phyloP scores from a whole-genome alignment of 2,797 vertebrate genomes.

The Alca torda region DNA sequence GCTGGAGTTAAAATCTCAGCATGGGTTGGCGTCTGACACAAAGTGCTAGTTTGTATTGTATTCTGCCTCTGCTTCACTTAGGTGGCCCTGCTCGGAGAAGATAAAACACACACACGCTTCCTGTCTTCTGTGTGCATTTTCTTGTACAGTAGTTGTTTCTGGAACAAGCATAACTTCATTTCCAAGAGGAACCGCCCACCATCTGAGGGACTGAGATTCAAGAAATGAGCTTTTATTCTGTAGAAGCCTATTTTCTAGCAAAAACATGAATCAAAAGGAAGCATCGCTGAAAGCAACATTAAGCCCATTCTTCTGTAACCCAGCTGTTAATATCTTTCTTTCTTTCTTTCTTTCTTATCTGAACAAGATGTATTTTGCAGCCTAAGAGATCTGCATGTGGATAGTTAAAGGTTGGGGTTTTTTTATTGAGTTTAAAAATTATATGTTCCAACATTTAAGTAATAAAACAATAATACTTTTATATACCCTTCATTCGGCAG shows the following conservation, averaged over 20 bases:
- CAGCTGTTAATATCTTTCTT: conserved; percentile 6
- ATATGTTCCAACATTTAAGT: neutral
- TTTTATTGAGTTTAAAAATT: neutral
- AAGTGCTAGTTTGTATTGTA: conserved; percentile 51
- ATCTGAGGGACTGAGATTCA: conserved; percentile 39
- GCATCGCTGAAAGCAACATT: conserved; percentile 6
- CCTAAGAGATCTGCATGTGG: neutral
- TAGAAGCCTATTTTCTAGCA: neutral
- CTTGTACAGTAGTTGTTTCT: conserved; percentile 67
- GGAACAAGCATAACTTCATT: conserved; percentile 58
- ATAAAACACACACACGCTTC: conserved; percentile 66
- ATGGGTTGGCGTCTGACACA: conserved; percentile 50
- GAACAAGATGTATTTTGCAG: conserved; percentile 27
- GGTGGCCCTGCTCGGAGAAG: conserved; percentile 56
- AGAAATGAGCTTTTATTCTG: conserved; percentile 20
- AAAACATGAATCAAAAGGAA: conserved; percentile 2
- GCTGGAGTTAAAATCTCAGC: conserved; percentile 57
- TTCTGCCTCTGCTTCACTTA: conserved; percentile 56
- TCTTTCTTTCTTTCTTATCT: neutral
- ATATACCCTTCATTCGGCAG: neutral
- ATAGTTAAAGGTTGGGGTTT: neutral
- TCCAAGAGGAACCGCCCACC: conserved; percentile 62
- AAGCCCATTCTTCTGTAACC: neutral
- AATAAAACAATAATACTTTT: neutral
- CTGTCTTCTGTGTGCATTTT: conserved; percentile 54